These are phyloP conservation scores for Melolontha melolontha DNA, from an alignment of 2,888 invertebrate genomes.

Conservation along the genomic window DNA sequence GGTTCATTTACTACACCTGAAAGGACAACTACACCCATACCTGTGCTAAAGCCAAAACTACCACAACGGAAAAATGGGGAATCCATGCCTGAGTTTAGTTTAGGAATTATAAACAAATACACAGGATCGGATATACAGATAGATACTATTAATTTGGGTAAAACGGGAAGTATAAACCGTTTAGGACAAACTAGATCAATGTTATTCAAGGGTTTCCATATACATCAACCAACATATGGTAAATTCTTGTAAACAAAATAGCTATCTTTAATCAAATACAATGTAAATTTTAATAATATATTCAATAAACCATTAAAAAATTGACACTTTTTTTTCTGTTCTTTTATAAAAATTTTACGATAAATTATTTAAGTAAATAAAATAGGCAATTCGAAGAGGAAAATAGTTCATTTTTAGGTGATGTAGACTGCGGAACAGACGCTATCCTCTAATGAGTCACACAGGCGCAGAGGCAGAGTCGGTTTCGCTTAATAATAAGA, in stretches of 20 bases:
- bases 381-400: no score
- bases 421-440: no score
- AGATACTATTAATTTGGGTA: conserved; percentile 29
- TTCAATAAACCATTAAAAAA: conserved; percentile 1
- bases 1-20: not conserved
- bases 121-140: conserved; percentile 12
- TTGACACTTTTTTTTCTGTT: no score
- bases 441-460: no score
- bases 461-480: no score
- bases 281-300: conserved; percentile 15
- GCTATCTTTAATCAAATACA: not conserved
- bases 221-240: conserved; percentile 28
- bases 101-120: conserved; percentile 19
- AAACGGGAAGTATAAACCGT: conserved; percentile 34
- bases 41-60: not conserved
- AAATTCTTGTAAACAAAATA: conserved; percentile 21
- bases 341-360: no score
- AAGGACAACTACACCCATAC: not conserved
- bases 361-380: no score
- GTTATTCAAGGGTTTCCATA: conserved; percentile 20
- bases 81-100: conserved; percentile 12
- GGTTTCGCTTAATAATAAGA: no score
- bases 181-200: not conserved
- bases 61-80: not conserved
- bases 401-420: no score